These are phyloP conservation scores for Hiodon tergisus DNA, from an alignment of 2,113 vertebrate species.

Conservation along the genomic window DNA sequence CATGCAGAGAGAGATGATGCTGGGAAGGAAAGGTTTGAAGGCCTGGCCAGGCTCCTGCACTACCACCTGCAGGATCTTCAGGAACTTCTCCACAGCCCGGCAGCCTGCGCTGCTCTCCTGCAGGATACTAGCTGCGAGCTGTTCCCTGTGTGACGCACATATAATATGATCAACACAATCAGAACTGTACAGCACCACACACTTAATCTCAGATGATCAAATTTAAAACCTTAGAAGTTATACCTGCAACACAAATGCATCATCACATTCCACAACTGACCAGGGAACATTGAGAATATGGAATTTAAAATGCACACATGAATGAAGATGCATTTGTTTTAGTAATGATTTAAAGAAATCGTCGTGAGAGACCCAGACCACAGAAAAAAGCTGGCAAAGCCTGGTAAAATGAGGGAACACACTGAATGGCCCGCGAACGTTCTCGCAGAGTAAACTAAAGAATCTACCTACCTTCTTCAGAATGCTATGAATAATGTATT, in stretches of 20 bases:
- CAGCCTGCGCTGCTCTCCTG: constrained; percentile 93
- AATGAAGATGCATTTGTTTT: too few species aligned
- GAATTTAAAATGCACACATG: too few species aligned
- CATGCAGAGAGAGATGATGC: constrained; percentile 91
- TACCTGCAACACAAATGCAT: too few species aligned
- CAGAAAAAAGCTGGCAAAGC: too few species aligned
- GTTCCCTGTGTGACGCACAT: constrained; percentile 67
- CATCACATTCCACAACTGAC: too few species aligned
- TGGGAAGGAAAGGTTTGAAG: constrained; percentile 94
- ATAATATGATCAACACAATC: background rate
- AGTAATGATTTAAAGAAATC: too few species aligned
- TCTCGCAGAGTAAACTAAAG: too few species aligned
- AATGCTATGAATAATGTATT: background rate
- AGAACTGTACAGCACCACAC: background rate
- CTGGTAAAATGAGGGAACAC: too few species aligned
- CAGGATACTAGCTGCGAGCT: constrained; percentile 91
- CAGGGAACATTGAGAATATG: too few species aligned
- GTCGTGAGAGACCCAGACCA: too few species aligned
- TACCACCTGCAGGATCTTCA: constrained; percentile 96
- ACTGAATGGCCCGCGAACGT: too few species aligned
- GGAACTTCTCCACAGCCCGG: constrained; percentile 90
- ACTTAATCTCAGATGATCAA: background rate
- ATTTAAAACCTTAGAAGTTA: too few species aligned
- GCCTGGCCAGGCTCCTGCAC: constrained; percentile 95
- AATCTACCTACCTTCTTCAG: background rate